Percentiles rank a stretch among this genome's conserved stretches.
Evolutionary conservation across 2,113 vertebrate species (phyloP).

Genomic region (Onychorhynchus coronatus): DNA sequence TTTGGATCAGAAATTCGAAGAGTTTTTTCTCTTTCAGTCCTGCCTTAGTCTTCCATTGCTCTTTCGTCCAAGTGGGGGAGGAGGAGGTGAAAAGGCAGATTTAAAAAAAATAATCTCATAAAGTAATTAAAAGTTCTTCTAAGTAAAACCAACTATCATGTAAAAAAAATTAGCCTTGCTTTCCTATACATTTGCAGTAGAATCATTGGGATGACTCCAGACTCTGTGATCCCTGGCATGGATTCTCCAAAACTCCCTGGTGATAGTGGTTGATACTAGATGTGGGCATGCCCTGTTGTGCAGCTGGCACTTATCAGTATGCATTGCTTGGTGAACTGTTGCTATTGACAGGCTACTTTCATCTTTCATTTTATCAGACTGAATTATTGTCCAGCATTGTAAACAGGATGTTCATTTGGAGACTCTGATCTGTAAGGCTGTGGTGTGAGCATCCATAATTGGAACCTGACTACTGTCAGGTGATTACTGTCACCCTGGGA

Average conservation of each 20-base stretch:
- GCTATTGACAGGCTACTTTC: not conserved
- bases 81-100: not conserved
- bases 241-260: not conserved
- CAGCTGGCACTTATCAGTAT: not conserved
- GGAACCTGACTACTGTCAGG: not conserved
- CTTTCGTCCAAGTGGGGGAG: not conserved
- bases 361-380: not conserved
- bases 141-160: not conserved
- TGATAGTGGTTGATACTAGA: not conserved
- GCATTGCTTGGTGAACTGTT: not conserved
- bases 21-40: not conserved
- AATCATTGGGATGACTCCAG: not conserved
- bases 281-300: not conserved
- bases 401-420: not conserved
- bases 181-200: not conserved
- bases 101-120: not conserved
- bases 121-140: not conserved
- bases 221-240: not conserved
- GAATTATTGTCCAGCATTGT: not conserved
- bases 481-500: not conserved
- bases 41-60: not conserved
- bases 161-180: not conserved
- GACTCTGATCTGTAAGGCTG: not conserved
- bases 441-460: not conserved
- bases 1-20: not conserved